Percentiles rank a stretch among this genome's conserved stretches.
Conservation (phyloP, 2,797 vertebrate genomes). For the Trichosurus vulpecula region DNA sequence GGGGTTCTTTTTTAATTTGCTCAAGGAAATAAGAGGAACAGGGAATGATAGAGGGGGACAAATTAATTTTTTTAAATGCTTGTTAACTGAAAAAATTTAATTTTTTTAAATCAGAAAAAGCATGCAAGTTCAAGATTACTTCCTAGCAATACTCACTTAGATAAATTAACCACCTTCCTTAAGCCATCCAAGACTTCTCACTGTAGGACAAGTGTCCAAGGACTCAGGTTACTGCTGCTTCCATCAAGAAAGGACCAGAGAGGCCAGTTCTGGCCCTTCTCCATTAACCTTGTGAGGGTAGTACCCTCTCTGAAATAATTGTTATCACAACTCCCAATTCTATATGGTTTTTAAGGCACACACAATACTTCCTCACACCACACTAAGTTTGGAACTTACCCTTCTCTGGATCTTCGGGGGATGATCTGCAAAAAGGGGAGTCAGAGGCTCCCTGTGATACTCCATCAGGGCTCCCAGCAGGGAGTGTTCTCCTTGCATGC, state of each 20-base stretch:
- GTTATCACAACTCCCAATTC: background rate
- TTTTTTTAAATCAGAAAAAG: background rate
- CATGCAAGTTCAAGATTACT: background rate
- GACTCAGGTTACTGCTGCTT: background rate
- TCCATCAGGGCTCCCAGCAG: conserved; percentile 29
- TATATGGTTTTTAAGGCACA: background rate
- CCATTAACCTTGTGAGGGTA: background rate
- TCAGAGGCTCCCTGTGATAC: conserved; percentile 74
- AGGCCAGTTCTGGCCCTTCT: background rate
- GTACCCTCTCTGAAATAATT: background rate
- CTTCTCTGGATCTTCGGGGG: conserved; percentile 54
- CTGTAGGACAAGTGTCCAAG: background rate
- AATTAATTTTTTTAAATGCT: background rate
- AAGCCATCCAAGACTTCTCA: background rate
- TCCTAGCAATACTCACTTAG: background rate
- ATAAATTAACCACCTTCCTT: background rate
- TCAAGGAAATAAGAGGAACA: background rate
- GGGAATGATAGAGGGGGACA: background rate
- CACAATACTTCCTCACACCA: background rate
- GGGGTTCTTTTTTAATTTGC: background rate
- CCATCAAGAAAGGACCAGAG: background rate
- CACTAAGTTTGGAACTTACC: conserved; percentile 62
- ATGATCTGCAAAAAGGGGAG: conserved; percentile 71
- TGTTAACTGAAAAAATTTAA: background rate
- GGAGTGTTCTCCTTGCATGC: background rate